Evolutionary conservation across 2,113 vertebrate species (phyloP).

Genomic region (Boleophthalmus pectinirostris): DNA sequence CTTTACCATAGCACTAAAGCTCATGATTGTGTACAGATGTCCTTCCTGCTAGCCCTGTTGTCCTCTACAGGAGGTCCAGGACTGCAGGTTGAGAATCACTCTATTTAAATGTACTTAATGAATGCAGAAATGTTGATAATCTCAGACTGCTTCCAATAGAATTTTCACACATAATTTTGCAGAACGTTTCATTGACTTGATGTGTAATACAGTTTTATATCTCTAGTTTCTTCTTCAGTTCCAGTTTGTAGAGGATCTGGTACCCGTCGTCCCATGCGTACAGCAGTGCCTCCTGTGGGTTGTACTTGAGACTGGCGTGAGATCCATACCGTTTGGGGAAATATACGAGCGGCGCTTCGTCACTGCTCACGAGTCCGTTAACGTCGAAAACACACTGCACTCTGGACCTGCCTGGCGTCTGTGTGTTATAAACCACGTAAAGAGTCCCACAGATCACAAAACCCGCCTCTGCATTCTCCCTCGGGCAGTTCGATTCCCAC

Average conservation of each 20-base stretch:
- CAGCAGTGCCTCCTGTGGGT: conserved; percentile 87
- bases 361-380: conserved; percentile 84
- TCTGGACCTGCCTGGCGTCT: conserved; percentile 88
- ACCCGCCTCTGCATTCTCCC: conserved; percentile 90
- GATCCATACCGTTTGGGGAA: conserved; percentile 93
- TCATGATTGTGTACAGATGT: no score
- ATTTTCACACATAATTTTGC: background rate
- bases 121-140: background rate
- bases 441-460: conserved; percentile 95
- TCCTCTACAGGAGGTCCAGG: background rate
- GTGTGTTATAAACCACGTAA: conserved; percentile 96
- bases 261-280: conserved; percentile 98
- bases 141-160: background rate
- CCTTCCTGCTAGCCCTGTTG: background rate
- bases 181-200: background rate
- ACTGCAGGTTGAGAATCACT: background rate
- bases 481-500: conserved; percentile 93
- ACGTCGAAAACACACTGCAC: conserved; percentile 95
- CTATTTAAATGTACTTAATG: background rate
- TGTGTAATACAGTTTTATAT: conserved; percentile 46
- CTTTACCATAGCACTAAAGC: no score
- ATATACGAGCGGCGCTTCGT: conserved; percentile 86
- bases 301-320: conserved; percentile 94
- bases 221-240: conserved; percentile 88
- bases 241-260: conserved; percentile 95